Conservation (phyloP, 30 jellyfish, hydroid and myxozoan genomes). For the Haliclystus octoradiatus region DNA sequence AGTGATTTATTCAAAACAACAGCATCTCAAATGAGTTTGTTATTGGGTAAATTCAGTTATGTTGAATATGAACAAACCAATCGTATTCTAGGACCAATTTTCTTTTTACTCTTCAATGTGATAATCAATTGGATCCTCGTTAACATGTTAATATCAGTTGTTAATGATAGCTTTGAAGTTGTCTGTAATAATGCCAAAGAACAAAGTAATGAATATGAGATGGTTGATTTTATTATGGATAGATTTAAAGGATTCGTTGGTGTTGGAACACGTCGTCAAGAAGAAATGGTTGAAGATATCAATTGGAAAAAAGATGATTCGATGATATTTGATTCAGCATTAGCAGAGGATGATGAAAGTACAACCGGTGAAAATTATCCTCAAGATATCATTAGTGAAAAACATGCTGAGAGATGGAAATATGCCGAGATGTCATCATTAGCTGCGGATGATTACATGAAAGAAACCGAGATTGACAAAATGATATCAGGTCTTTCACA, state of each 20-base stretch:
- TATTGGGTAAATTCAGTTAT: constrained; percentile 89
- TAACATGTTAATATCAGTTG: constrained; percentile 81
- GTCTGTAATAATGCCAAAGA: constrained; percentile 38
- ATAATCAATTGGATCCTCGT: constrained; percentile 90
- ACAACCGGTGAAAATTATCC: background rate
- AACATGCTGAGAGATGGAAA: background rate
- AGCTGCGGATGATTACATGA: background rate
- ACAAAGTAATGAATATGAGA: constrained; percentile 87
- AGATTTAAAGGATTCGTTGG: constrained; percentile 24
- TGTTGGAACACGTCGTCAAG: background rate
- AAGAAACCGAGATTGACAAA: background rate
- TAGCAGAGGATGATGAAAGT: no score
- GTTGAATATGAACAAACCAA: constrained; percentile 69
- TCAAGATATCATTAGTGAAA: background rate
- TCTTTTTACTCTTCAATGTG: constrained; percentile 65
- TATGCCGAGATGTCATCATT: background rate
- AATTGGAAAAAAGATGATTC: background rate
- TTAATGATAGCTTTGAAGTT: constrained; percentile 70
- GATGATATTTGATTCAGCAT: background rate
- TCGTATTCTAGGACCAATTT: constrained; percentile 88
- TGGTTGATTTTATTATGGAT: constrained; percentile 79
- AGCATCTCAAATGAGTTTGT: constrained; percentile 83
- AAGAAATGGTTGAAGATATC: background rate
- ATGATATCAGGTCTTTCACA: background rate
- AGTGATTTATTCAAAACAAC: constrained; percentile 61